phyloP scores from a whole-genome alignment of 2,888 invertebrate genomes.

The Allygus modestus region DNA sequence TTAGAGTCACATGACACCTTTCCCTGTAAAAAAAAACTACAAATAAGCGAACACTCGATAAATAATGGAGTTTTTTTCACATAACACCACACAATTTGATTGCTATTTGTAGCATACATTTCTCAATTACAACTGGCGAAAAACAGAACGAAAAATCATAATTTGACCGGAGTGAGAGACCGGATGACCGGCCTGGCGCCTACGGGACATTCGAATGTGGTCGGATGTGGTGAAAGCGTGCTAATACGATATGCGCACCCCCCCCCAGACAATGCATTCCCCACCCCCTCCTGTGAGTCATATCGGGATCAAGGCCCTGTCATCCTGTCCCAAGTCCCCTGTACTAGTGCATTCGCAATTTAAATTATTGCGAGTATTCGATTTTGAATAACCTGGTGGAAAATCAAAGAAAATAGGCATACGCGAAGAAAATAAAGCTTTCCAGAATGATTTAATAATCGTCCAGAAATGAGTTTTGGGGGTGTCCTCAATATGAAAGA shows the following conservation, averaged over 20 bases:
- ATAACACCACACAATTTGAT: no score
- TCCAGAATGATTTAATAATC: background rate
- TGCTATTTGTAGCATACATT: no score
- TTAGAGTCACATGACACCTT: no score
- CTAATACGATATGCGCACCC: slow-evolving; percentile 3
- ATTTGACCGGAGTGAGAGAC: background rate
- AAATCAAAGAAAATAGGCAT: background rate
- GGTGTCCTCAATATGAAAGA: no score
- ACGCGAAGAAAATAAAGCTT: background rate
- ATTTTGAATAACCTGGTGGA: background rate
- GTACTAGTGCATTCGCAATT: background rate
- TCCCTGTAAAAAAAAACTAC: no score
- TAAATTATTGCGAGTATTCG: background rate
- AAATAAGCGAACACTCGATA: no score
- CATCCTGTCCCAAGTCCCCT: background rate
- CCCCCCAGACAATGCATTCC: background rate
- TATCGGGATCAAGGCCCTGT: slow-evolving; percentile 25
- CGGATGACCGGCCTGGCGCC: background rate
- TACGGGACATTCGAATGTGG: background rate
- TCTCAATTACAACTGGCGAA: no score
- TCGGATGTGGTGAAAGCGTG: slow-evolving; percentile 30
- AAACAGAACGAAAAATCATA: no score
- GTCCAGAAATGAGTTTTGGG: background rate
- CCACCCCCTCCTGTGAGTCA: background rate
- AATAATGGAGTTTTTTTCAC: no score